Conservation (phyloP, 2,797 vertebrate species). For the Helicolenus hilgendorfi region DNA sequence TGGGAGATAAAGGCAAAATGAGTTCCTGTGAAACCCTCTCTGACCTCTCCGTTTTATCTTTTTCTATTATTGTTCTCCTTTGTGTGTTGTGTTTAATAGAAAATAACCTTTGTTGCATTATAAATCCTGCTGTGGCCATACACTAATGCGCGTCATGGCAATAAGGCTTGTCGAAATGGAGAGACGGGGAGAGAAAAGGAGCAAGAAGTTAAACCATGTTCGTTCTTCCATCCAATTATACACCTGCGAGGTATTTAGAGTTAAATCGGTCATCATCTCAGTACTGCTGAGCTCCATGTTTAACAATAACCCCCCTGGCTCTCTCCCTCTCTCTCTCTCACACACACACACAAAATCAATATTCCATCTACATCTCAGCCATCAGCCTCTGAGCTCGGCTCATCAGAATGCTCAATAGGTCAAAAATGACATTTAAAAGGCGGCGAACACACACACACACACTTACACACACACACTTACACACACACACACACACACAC, state of each 20-base stretch:
- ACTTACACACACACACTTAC: background rate
- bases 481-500: background rate
- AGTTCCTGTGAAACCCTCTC: background rate
- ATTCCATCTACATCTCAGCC: constrained; percentile 62
- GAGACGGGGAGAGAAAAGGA: background rate
- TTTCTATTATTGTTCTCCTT: background rate
- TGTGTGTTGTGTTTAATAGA: background rate
- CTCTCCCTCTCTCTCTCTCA: background rate
- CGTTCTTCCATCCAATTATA: constrained; percentile 26
- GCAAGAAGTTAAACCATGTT: background rate
- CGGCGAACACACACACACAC: background rate
- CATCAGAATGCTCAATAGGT: constrained; percentile 60
- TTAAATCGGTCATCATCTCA: constrained; percentile 52
- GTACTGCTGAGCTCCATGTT: constrained; percentile 41
- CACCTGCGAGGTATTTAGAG: constrained; percentile 36
- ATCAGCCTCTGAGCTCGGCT: constrained; percentile 31
- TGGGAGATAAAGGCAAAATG: background rate
- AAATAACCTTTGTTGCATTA: background rate
- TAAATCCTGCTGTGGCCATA: background rate
- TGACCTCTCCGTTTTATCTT: background rate
- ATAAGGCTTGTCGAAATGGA: background rate
- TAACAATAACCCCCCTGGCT: constrained; percentile 40
- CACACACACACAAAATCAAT: constrained; percentile 46
- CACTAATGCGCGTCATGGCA: background rate
- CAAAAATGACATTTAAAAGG: constrained; percentile 63